Evolutionary conservation across 1,140 invertebrate species (phyloP).

Genomic region (Aphis craccivora): DNA sequence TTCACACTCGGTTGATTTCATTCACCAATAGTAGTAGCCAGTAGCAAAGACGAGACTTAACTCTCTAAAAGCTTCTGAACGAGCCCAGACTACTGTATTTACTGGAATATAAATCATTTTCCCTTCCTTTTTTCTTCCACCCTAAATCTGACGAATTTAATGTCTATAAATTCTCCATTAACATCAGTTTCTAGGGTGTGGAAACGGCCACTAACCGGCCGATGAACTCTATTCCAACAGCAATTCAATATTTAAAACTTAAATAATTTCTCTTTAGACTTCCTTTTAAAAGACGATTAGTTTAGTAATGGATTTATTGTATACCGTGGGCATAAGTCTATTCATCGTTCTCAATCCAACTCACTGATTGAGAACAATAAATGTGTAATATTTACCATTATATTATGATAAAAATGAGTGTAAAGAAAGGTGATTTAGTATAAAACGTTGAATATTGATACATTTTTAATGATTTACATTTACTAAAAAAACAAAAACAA

Average conservation of each 20-base stretch:
- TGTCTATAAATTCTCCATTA: slow-evolving; percentile 42
- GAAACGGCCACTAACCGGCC: neutral
- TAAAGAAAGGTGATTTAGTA: neutral
- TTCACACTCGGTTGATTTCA: slow-evolving; percentile 52
- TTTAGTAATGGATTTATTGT: neutral
- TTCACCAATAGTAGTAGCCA: slow-evolving; percentile 7
- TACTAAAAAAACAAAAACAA: neutral
- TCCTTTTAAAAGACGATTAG: neutral
- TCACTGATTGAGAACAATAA: neutral
- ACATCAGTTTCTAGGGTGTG: neutral
- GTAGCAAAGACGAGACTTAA: neutral
- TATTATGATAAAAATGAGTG: neutral
- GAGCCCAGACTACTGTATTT: neutral
- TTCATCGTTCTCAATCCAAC: neutral
- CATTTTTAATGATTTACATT: neutral
- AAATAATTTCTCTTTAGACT: slow-evolving; percentile 35
- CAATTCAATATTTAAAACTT: slow-evolving; percentile 19
- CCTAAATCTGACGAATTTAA: slow-evolving; percentile 12
- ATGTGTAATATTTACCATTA: neutral
- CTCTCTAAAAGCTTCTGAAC: slow-evolving; percentile 52
- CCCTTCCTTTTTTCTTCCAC: neutral
- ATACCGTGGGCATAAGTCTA: neutral
- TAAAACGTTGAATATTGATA: neutral
- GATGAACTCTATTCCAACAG: neutral
- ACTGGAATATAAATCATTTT: slow-evolving; percentile 47